Percentiles rank a stretch among this genome's conserved stretches.
Conservation (phyloP, 2,113 vertebrate species). For the Heterotilapia buettikoferi region DNA sequence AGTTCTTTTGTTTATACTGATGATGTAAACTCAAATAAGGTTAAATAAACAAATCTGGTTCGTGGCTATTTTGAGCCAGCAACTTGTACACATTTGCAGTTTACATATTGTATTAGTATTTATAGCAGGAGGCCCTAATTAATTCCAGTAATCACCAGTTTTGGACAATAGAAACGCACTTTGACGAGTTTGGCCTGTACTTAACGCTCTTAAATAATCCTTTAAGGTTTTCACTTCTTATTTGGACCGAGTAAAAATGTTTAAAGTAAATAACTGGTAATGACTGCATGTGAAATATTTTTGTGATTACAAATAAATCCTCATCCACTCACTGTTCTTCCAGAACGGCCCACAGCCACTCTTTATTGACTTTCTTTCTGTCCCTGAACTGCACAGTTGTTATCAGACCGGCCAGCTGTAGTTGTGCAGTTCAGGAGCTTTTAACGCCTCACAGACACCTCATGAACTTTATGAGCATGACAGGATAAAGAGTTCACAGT, state of each 20-base stretch:
- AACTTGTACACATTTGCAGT: background rate
- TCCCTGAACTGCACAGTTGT: constrained; percentile 48
- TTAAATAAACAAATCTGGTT: background rate
- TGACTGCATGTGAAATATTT: background rate
- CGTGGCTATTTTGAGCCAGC: background rate
- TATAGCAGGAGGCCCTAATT: background rate
- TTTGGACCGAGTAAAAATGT: background rate
- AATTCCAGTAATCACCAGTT: background rate
- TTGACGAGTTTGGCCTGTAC: background rate
- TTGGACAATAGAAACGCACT: background rate
- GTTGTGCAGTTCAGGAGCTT: constrained; percentile 39
- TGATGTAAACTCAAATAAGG: background rate
- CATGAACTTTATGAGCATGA: constrained; percentile 34
- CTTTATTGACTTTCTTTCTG: constrained; percentile 51
- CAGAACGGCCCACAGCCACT: background rate
- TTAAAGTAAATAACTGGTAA: background rate
- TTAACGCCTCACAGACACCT: constrained; percentile 45
- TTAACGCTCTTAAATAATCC: background rate
- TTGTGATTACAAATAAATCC: background rate
- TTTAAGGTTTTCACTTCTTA: background rate
- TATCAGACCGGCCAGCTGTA: constrained; percentile 54
- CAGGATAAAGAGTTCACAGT: constrained; percentile 18
- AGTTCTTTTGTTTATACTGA: background rate
- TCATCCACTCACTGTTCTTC: background rate
- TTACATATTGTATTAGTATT: background rate